These are phyloP conservation scores for Nyctereutes procyonoides DNA, from an alignment of 2,113 vertebrate genomes.

Conservation along the genomic window DNA sequence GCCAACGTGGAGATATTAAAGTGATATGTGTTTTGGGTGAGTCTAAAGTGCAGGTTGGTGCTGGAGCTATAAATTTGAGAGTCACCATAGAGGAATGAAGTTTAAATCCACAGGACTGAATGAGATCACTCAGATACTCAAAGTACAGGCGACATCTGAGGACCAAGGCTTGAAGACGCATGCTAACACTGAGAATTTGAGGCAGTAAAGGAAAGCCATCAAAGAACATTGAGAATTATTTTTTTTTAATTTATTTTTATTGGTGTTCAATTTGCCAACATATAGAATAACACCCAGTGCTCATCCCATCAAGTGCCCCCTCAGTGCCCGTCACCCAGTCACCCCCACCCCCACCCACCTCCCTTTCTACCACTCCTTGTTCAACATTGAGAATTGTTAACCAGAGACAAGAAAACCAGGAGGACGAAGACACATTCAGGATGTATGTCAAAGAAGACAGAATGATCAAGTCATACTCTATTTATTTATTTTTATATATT, in stretches of 20 bases:
- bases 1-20: neutral
- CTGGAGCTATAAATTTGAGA: neutral
- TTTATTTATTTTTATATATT: neutral
- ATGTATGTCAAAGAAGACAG: neutral
- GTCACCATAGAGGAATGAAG: neutral
- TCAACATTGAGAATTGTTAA: neutral
- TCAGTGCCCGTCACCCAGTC: too few species aligned
- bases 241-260: too few species aligned
- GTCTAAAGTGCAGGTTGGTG: neutral
- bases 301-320: too few species aligned
- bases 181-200: neutral
- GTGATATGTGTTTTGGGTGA: neutral
- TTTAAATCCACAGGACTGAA: neutral
- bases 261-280: too few species aligned
- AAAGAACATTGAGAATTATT: neutral
- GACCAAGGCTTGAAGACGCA: neutral
- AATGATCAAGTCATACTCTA: neutral
- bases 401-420: neutral
- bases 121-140: neutral
- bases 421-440: neutral
- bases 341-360: too few species aligned
- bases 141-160: neutral
- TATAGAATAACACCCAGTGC: too few species aligned
- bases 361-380: too few species aligned
- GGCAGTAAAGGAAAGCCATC: neutral